phyloP scores from a whole-genome alignment of 2,797 vertebrate species.

The Percopsis omiscomaycus region DNA sequence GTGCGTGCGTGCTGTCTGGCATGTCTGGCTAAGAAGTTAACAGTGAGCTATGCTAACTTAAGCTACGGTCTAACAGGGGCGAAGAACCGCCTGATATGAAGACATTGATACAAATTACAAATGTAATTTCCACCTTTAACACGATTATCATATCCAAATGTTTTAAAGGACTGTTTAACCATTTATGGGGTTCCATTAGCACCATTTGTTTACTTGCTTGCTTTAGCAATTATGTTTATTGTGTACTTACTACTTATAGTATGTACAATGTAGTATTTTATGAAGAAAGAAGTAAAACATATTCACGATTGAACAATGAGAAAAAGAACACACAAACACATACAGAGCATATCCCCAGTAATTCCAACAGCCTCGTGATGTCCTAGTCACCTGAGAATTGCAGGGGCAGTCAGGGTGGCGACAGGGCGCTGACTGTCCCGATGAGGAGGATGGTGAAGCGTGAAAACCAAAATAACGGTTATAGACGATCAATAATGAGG shows the following conservation, averaged over 20 bases:
- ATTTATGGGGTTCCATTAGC: no score
- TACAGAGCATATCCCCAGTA: neutral
- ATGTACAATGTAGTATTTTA: no score
- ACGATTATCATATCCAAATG: no score
- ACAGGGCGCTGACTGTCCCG: conserved; percentile 34
- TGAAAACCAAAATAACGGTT: conserved; percentile 62
- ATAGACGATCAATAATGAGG: conserved; percentile 49
- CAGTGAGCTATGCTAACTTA: neutral
- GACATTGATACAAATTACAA: no score
- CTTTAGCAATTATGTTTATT: no score
- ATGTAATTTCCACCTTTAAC: no score
- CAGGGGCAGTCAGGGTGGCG: conserved; percentile 39
- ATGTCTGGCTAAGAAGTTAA: neutral
- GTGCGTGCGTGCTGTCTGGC: neutral
- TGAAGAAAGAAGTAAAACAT: neutral
- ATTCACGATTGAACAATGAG: neutral
- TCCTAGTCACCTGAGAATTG: conserved; percentile 54
- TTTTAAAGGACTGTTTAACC: no score
- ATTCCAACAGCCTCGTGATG: neutral
- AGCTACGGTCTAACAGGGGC: neutral
- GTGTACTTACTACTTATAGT: no score
- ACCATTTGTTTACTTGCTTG: no score
- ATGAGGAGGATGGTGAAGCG: conserved; percentile 42
- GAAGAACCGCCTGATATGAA: neutral
- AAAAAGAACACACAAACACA: neutral